phyloP scores from a whole-genome alignment of 23 tunicate species.

The Diplosoma virens region DNA sequence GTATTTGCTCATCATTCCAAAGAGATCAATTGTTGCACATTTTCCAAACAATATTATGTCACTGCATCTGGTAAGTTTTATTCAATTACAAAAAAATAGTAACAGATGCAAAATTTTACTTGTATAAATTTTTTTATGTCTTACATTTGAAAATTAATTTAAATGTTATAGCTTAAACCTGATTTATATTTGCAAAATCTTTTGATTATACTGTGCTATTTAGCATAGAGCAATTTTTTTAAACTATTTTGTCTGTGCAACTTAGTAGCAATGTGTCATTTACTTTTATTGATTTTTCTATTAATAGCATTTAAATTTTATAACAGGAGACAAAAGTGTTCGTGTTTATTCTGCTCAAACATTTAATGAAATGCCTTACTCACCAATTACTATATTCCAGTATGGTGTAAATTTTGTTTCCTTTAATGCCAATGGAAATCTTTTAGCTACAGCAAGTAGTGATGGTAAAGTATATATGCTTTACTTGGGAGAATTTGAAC shows the following conservation, averaged over 20 bases:
- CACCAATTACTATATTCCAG: slow-evolving; percentile 58
- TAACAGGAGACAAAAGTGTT: slow-evolving; percentile 78
- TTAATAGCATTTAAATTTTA: neutral
- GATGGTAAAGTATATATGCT: slow-evolving; percentile 78
- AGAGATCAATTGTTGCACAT: slow-evolving; percentile 79
- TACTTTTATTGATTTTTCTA: neutral
- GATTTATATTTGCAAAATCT: no score
- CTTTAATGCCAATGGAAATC: slow-evolving; percentile 39
- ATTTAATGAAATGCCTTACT: slow-evolving; percentile 64
- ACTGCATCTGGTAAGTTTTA: slow-evolving; percentile 68
- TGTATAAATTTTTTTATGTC: no score
- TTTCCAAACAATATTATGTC: slow-evolving; percentile 43
- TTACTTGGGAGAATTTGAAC: slow-evolving; percentile 18
- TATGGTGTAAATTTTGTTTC: slow-evolving; percentile 72
- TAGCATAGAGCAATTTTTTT: no score
- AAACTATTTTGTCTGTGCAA: neutral
- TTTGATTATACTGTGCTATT: no score
- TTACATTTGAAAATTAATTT: no score
- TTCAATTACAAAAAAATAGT: no score
- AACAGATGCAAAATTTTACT: no score
- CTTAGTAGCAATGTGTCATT: neutral
- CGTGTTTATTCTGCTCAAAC: slow-evolving; percentile 53
- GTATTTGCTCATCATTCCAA: slow-evolving; percentile 53
- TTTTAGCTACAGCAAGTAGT: slow-evolving; percentile 55
- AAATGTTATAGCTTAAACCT: no score